Evolutionary conservation across 1,140 invertebrate genomes (phyloP).

Genomic region (Lasioglossum albipes): DNA sequence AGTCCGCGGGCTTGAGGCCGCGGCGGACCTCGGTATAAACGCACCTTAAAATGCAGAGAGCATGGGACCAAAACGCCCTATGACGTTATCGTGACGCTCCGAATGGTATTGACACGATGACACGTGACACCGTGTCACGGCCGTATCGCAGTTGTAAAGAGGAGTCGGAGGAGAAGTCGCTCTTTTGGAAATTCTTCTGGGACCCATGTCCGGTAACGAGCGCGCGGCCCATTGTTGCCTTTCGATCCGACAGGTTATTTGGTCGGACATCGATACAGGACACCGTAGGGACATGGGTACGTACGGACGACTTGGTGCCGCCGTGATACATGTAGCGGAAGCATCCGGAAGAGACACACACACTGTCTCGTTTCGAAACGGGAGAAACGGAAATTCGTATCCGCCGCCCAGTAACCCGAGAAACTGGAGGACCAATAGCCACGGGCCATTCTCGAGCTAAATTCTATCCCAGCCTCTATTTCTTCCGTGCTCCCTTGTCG

Average conservation of each 20-base stretch:
- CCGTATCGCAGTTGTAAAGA: neutral
- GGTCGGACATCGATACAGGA: conserved; percentile 41
- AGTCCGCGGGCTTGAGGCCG: too few relatives aligned
- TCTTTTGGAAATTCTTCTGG: neutral
- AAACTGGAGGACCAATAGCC: conserved; percentile 48
- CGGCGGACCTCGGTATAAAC: too few relatives aligned
- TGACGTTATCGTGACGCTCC: neutral
- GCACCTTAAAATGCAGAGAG: neutral
- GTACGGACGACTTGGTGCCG: neutral
- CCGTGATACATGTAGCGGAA: neutral
- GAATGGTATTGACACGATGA: neutral
- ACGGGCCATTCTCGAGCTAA: conserved; percentile 42
- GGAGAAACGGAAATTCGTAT: conserved; percentile 56
- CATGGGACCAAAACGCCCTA: neutral
- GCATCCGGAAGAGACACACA: conserved; percentile 35
- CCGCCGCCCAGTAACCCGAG: conserved; percentile 46
- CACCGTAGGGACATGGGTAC: neutral
- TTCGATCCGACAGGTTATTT: conserved; percentile 60
- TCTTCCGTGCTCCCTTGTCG: conserved; percentile 13
- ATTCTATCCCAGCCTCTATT: conserved; percentile 41
- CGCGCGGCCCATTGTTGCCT: conserved; percentile 9
- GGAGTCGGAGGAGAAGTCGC: neutral
- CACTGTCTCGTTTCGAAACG: conserved; percentile 26
- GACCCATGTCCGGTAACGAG: neutral
- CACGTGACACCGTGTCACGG: neutral